Conservation (phyloP, 2,797 vertebrate species). For the Esox masquinongy region DNA sequence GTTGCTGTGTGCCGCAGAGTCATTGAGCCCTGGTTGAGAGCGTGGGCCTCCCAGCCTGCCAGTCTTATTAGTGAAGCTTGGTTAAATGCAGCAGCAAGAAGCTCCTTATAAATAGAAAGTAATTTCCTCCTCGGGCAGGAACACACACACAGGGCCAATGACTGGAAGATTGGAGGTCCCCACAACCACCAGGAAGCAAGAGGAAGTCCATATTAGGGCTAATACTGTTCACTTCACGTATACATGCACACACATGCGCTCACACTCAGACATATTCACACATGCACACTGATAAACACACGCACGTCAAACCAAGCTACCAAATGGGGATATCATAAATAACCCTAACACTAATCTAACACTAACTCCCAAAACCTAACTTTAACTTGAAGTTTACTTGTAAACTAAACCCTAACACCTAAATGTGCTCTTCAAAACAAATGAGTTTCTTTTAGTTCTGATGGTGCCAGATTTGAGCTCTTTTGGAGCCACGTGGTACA, state of each 20-base stretch:
- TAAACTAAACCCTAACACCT: no score
- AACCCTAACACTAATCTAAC: no score
- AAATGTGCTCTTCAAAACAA: no score
- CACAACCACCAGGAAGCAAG: conserved; percentile 62
- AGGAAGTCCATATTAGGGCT: conserved; percentile 50
- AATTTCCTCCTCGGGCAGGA: conserved; percentile 56
- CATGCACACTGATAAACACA: no score
- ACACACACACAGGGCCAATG: conserved; percentile 42
- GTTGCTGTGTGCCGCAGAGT: no score
- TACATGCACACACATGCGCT: not conserved
- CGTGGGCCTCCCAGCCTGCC: conserved; percentile 25
- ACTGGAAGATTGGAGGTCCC: conserved; percentile 35
- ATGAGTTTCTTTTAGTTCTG: no score
- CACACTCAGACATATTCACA: not conserved
- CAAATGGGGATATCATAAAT: no score
- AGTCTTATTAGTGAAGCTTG: conserved; percentile 62
- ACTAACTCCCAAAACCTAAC: no score
- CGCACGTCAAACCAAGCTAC: not conserved
- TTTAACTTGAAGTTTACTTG: no score
- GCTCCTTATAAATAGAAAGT: conserved; percentile 69
- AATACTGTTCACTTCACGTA: not conserved
- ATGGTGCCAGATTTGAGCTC: no score
- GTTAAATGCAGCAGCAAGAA: conserved; percentile 55
- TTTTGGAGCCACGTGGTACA: no score
- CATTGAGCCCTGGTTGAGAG: no score